phyloP scores from a whole-genome alignment of 2,888 invertebrate species.

The Stomorhina lunata region DNA sequence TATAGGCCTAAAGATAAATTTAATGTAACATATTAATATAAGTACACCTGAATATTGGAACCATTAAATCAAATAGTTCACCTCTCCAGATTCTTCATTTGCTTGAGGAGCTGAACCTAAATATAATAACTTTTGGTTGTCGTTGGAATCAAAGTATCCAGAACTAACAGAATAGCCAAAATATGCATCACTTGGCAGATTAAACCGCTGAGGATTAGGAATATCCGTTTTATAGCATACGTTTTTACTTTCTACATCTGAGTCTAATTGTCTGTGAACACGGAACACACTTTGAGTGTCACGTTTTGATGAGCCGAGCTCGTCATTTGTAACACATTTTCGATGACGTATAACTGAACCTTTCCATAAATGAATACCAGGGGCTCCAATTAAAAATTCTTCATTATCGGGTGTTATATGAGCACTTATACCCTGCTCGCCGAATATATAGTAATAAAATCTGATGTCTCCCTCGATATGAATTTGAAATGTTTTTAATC shows the following conservation, averaged over 20 bases:
- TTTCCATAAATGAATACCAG: constrained; percentile 78
- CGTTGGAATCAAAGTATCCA: constrained; percentile 76
- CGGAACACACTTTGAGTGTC: constrained; percentile 72
- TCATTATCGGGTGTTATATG: constrained; percentile 78
- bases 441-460: constrained; percentile 76
- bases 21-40: background rate
- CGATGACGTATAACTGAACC: constrained; percentile 78
- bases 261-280: constrained; percentile 64
- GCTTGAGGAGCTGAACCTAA: constrained; percentile 80
- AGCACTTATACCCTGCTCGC: constrained; percentile 78
- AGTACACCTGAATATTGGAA: background rate
- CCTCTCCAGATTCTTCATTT: constrained; percentile 78
- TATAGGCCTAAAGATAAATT: constrained; percentile 73
- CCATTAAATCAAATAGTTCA: constrained; percentile 49
- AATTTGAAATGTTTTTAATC: constrained; percentile 73
- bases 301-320: constrained; percentile 76
- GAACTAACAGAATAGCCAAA: constrained; percentile 79
- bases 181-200: constrained; percentile 77
- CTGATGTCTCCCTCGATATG: constrained; percentile 61
- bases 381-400: constrained; percentile 79
- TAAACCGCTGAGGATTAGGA: constrained; percentile 74
- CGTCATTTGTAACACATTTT: constrained; percentile 70
- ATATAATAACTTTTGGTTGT: constrained; percentile 73
- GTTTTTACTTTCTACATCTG: background rate
- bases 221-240: constrained; percentile 72